phyloP scores from a whole-genome alignment of 2,797 vertebrate genomes.

The Philypnodon macrostomus region DNA sequence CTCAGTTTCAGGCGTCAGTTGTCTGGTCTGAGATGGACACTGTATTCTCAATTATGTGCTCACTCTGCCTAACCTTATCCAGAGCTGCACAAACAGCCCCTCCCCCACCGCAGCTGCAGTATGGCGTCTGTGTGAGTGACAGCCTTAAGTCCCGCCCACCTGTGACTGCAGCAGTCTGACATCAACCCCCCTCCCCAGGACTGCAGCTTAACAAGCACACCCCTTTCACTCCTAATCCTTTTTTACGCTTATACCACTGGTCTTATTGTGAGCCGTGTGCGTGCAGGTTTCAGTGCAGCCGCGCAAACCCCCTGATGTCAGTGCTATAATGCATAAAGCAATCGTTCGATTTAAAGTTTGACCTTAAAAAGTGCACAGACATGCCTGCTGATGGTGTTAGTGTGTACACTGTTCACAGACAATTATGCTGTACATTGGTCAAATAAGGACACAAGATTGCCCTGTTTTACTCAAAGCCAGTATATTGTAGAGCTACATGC shows the following conservation, averaged over 20 bases:
- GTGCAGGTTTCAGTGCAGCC: conserved; percentile 12
- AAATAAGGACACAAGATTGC: conserved; percentile 20
- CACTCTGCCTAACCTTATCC: conserved; percentile 35
- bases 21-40: background rate
- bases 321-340: conserved; percentile 9
- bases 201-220: conserved; percentile 60
- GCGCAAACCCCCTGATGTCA: conserved; percentile 10
- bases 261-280: conserved; percentile 11
- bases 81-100: conserved; percentile 52
- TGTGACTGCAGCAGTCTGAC: conserved; percentile 69
- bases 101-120: conserved; percentile 65
- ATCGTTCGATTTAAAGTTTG: conserved; percentile 4
- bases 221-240: conserved; percentile 50
- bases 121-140: conserved; percentile 57
- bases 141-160: conserved; percentile 57
- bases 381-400: background rate
- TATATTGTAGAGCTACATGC: background rate
- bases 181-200: conserved; percentile 39
- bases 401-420: conserved; percentile 18
- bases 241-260: conserved; percentile 19
- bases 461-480: conserved; percentile 2
- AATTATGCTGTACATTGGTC: conserved; percentile 21
- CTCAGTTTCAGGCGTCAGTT: too few relatives aligned
- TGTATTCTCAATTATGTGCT: background rate
- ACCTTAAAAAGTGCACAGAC: conserved; percentile 14